A percentile compares a stretch with the other conserved stretches of the same genome.
phyloP scores from a whole-genome alignment of 2,113 vertebrate genomes.

The Menura novaehollandiae region DNA sequence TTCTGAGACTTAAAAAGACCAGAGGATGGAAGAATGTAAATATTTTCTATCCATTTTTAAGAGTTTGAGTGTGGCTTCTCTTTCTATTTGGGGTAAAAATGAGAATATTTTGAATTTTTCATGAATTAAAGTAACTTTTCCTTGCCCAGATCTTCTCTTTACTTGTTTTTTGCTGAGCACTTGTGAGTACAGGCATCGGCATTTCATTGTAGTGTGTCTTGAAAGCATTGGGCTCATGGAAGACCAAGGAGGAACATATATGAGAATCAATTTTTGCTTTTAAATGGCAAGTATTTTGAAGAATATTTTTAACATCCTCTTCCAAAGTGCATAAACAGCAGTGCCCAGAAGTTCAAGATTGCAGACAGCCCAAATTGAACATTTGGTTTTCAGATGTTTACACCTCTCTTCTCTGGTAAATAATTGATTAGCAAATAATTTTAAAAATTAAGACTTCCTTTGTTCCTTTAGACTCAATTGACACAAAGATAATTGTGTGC shows the following conservation, averaged over 20 bases:
- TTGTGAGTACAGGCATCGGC: neutral
- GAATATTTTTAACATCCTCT: neutral
- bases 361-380: neutral
- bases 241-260: neutral
- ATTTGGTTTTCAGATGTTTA: neutral
- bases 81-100: neutral
- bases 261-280: neutral
- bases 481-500: neutral
- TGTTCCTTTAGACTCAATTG: neutral
- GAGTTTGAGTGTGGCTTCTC: neutral
- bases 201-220: neutral
- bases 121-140: neutral
- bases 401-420: neutral
- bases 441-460: neutral
- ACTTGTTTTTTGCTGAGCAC: neutral
- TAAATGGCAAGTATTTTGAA: neutral
- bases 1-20: neutral
- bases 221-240: neutral
- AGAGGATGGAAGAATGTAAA: neutral
- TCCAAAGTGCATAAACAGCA: neutral
- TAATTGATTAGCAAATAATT: neutral
- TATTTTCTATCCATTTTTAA: neutral
- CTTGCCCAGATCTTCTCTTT: neutral
- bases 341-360: neutral
- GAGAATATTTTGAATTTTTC: neutral